Evolutionary conservation across 2,113 vertebrate species (phyloP).

Genomic region (Cricetomys ansorgei): DNA sequence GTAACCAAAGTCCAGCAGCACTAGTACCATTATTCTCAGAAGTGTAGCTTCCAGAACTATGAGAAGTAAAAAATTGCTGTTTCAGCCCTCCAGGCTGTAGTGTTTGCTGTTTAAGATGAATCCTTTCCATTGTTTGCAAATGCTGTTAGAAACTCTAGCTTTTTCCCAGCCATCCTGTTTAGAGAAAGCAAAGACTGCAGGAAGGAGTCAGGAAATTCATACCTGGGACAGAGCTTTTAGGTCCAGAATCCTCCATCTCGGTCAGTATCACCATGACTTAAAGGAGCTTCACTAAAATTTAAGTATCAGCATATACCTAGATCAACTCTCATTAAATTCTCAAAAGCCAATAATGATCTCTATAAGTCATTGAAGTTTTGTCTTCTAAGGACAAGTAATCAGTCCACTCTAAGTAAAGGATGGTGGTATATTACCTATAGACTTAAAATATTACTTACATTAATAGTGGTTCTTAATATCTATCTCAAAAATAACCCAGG

Average conservation of each 20-base stretch:
- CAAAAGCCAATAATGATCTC: not conserved
- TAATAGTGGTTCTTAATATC: not conserved
- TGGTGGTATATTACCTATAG: not conserved
- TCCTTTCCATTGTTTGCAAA: not conserved
- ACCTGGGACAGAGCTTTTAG: not conserved
- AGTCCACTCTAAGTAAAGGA: not conserved
- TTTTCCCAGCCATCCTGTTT: not conserved
- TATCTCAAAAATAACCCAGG: constrained; percentile 11
- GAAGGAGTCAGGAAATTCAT: not conserved
- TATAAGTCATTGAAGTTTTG: not conserved
- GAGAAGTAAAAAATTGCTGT: not conserved
- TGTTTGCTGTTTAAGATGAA: not conserved
- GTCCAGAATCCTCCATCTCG: not conserved
- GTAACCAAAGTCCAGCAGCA: not conserved
- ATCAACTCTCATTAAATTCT: not conserved
- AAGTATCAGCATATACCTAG: not conserved
- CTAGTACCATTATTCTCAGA: not conserved
- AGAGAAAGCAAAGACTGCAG: not conserved
- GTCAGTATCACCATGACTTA: not conserved
- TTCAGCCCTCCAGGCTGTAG: not conserved
- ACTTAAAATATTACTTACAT: not conserved
- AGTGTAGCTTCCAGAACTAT: not conserved
- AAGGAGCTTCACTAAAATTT: constrained; percentile 7
- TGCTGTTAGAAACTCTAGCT: not conserved
- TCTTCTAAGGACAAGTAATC: not conserved